Evolutionary conservation across 2,113 vertebrate species (phyloP).

Genomic region (Rhinopomastus cyanomelas): DNA sequence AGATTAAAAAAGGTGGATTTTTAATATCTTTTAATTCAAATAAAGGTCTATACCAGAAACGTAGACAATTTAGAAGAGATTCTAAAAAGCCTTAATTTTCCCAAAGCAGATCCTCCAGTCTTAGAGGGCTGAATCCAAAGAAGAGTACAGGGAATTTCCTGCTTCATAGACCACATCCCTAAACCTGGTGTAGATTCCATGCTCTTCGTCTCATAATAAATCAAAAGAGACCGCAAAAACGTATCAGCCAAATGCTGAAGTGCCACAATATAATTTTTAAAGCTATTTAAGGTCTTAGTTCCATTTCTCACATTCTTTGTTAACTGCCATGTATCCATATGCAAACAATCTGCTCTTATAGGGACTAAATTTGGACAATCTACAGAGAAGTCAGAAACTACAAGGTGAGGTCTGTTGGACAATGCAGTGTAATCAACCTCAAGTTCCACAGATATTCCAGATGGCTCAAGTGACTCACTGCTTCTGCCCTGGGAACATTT

Average conservation of each 20-base stretch:
- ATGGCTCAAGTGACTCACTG: background rate
- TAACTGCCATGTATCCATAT: background rate
- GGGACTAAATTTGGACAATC: background rate
- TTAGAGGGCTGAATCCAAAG: background rate
- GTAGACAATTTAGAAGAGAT: no score
- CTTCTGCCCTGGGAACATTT: background rate
- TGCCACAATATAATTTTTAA: background rate
- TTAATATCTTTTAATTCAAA: no score
- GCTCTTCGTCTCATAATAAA: background rate
- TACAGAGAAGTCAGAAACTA: background rate
- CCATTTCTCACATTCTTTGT: background rate
- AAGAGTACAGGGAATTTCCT: background rate
- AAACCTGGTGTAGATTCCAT: background rate
- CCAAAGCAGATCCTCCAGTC: background rate
- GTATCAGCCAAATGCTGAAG: background rate
- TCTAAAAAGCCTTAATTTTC: no score
- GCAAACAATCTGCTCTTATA: background rate
- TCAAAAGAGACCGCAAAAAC: background rate
- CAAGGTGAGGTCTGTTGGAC: background rate
- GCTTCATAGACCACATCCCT: background rate
- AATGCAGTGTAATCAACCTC: background rate
- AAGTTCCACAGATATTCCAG: background rate
- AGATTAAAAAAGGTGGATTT: no score
- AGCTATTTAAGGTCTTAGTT: background rate
- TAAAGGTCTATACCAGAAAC: no score